These are phyloP conservation scores for Anabas testudineus DNA, from an alignment of 2,797 vertebrate genomes.

Conservation along the genomic window DNA sequence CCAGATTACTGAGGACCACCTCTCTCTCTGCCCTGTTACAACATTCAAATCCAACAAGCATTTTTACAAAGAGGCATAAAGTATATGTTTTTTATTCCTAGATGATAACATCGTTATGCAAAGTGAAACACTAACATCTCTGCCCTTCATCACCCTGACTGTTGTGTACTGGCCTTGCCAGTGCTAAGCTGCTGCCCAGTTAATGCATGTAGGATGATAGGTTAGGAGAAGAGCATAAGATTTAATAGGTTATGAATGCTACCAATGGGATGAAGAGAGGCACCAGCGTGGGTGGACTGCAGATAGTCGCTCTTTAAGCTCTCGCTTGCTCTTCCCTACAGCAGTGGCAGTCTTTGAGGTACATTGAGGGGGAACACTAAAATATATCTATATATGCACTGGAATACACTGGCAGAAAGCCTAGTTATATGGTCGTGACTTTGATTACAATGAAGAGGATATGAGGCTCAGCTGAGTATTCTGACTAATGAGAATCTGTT, in stretches of 20 bases:
- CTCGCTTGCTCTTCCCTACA: constrained; percentile 54
- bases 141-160: constrained; percentile 40
- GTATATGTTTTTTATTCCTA: neutral
- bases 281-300: constrained; percentile 80
- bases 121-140: constrained; percentile 47
- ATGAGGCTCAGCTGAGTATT: constrained; percentile 46
- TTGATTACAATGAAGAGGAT: constrained; percentile 61
- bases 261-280: constrained; percentile 68
- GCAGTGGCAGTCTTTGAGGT: constrained; percentile 71
- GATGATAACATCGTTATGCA: constrained; percentile 30
- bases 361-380: constrained; percentile 58
- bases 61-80: constrained; percentile 12
- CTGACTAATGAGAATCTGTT: constrained; percentile 58
- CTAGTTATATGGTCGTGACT: constrained; percentile 71
- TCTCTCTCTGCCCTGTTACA: constrained; percentile 90
- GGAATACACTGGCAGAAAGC: constrained; percentile 66
- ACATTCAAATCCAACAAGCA: constrained; percentile 24
- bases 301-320: constrained; percentile 66
- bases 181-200: constrained; percentile 58
- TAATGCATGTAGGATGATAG: constrained; percentile 74
- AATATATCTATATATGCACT: constrained; percentile 30
- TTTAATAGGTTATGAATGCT: constrained; percentile 79
- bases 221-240: constrained; percentile 69
- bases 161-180: constrained; percentile 45
- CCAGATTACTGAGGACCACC: constrained; percentile 95